These are phyloP conservation scores for Bombus confusus DNA, from an alignment of 1,140 invertebrate species.

Conservation along the genomic window DNA sequence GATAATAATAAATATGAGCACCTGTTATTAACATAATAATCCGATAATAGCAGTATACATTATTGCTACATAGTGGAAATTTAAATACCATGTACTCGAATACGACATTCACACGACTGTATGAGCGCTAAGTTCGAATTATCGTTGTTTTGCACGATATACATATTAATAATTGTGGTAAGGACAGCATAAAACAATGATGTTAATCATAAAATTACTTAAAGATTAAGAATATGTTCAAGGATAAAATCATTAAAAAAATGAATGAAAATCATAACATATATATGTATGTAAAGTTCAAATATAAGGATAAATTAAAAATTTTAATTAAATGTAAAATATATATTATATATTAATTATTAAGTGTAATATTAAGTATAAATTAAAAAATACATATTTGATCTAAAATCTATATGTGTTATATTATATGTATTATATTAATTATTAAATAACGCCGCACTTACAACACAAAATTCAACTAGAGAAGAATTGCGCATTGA, in stretches of 20 bases:
- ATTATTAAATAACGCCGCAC: not conserved
- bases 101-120: too few relatives aligned
- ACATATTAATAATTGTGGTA: not conserved
- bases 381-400: too few relatives aligned
- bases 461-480: not conserved
- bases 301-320: too few relatives aligned
- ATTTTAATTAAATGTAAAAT: too few relatives aligned
- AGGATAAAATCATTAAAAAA: not conserved
- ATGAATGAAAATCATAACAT: not conserved
- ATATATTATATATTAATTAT: too few relatives aligned
- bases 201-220: not conserved
- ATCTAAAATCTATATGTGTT: not conserved
- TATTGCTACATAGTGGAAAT: not conserved
- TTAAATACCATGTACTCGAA: not conserved
- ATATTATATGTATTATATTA: too few relatives aligned
- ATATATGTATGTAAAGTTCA: too few relatives aligned
- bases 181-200: not conserved
- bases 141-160: not conserved
- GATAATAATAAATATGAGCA: not conserved
- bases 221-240: not conserved
- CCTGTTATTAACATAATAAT: not conserved
- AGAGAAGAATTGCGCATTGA: not conserved
- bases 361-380: too few relatives aligned
- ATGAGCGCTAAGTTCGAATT: not conserved
- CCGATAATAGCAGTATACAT: not conserved